Evolutionary conservation across 2,113 vertebrate species (phyloP), one percentile per base, ranked within the genome.

Genomic region (Stercorarius parasiticus): DNA sequence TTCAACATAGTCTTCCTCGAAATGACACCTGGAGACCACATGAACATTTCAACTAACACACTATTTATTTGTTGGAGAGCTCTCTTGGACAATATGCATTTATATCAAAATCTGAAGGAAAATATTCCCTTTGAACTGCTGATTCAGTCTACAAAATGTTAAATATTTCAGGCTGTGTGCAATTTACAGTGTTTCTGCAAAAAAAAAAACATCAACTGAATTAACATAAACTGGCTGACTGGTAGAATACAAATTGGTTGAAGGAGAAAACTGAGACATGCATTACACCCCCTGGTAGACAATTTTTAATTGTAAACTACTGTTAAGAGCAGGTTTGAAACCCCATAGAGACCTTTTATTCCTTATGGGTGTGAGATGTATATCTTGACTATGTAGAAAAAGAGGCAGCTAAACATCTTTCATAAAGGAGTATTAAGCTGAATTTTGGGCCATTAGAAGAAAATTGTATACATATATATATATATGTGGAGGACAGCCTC

Each of bases 231-330:
- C 27, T 82, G 29, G 0, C 8, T 86, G 38, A 53, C 22, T 40
- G 26, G 13, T 16, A 43, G 27, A 58, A 74, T 38, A 9, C 10
- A 85, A 65, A 59, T 14, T 36, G 7, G 7, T 64, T 73, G 40
- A 73, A 72, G 55, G 13, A 87, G 17, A 73, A 84, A 85, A 47
- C 2, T 61, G 11, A 82, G 32, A 55, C 2, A 0, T 45, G 19
- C 0, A 0, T 58, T 64, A 34, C 38, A 38, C 11, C 14, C 2
- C 2, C 7, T 21, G 7, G 21, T 22, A 40, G 47, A 7, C 23
- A 45, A 22, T 36, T 42, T 81, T 69, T 36, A 26, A 50, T 69
- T 69, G 11, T n/a, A 42, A 94, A 21, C 22, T 90, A 11, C 7
- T 25, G 2, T 50, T 61, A 82, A 65, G 36, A 56, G 3, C 7